phyloP scores from a whole-genome alignment of 2,888 invertebrate species.

The Coecobrya sp. region DNA sequence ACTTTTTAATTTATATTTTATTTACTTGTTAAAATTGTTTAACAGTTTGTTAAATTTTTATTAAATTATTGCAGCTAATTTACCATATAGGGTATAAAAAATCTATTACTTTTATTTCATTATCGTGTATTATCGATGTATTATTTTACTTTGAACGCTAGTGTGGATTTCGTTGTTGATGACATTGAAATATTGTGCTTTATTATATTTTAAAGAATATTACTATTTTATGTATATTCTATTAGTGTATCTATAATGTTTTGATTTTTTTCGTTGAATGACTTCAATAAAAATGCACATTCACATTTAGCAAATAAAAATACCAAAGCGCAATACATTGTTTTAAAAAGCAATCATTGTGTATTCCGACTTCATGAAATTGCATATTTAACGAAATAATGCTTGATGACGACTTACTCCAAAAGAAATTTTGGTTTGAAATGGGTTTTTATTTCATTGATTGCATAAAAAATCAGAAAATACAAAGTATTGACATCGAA shows the following conservation, averaged over 20 bases:
- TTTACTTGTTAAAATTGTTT: constrained; percentile 57
- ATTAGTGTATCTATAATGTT: constrained; percentile 17
- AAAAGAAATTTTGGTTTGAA: too few relatives aligned
- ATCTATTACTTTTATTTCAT: neutral
- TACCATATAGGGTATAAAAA: neutral
- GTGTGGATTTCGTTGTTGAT: neutral
- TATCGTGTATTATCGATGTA: neutral
- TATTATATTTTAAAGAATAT: neutral
- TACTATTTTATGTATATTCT: neutral
- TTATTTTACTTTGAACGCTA: neutral
- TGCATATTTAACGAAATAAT: too few relatives aligned
- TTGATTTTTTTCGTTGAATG: constrained; percentile 13
- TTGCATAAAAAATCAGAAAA: too few relatives aligned
- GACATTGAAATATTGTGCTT: constrained; percentile 12
- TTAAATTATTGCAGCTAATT: constrained; percentile 12
- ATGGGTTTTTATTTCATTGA: too few relatives aligned
- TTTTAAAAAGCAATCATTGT: too few relatives aligned
- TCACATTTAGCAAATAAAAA: neutral
- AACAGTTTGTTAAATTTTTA: constrained; percentile 46
- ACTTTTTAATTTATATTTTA: constrained; percentile 51
- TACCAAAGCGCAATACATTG: too few relatives aligned
- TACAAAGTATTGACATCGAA: too few relatives aligned
- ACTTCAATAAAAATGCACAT: constrained; percentile 35
- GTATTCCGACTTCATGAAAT: too few relatives aligned
- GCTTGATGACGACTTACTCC: too few relatives aligned